Evolutionary conservation across 2,888 invertebrate genomes (phyloP), one percentile per base, ranked within the genome.

Genomic region (Diplolepis rosae): DNA sequence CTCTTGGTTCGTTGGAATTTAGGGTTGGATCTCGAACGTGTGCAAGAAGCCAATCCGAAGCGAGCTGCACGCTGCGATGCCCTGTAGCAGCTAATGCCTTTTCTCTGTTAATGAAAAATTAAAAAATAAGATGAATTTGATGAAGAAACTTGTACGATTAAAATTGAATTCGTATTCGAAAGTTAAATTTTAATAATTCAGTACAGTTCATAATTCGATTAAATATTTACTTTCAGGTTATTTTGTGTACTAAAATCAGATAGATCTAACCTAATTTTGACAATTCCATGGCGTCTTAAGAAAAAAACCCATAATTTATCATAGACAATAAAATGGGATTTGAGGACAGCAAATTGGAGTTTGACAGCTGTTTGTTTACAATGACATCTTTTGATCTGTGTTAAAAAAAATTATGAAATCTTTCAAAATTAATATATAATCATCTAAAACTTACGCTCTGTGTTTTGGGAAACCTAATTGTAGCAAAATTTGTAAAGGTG

Each of bases 61-160:
- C 97, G 73, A 96, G 90, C 88, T 96, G 96, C 28, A 96, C 95
- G 74, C 96, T 95, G 71, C 95, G 91, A 87, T 96, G 94, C 18
- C 97, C 97, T 3, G 97, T 97, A 9, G 96, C 96, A 15, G 96
- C 96, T 74, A 97, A 89, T 4, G 97, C 96, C 86, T 96, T 97
- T 86, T 96, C 94, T 50, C 96, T 96, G 85, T 18, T 18, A 4
- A 32, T 9, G 68, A 90, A 90, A 72, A 71, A 2, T 32, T 39
- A 68, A 70, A 45, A 45, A 30, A n/a, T 27, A 42, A n/a, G n/a
- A n/a, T n/a, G n/a, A n/a, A n/a, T n/a, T n/a, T n/a, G n/a, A n/a
- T n/a, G n/a, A n/a, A n/a, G n/a, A n/a, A n/a, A n/a, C n/a, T n/a
- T n/a, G n/a, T n/a, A n/a, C n/a, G n/a, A n/a, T n/a, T n/a, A n/a